These are phyloP conservation scores for Phoxinus phoxinus DNA, from an alignment of 2,113 vertebrate species.

Conservation along the genomic window DNA sequence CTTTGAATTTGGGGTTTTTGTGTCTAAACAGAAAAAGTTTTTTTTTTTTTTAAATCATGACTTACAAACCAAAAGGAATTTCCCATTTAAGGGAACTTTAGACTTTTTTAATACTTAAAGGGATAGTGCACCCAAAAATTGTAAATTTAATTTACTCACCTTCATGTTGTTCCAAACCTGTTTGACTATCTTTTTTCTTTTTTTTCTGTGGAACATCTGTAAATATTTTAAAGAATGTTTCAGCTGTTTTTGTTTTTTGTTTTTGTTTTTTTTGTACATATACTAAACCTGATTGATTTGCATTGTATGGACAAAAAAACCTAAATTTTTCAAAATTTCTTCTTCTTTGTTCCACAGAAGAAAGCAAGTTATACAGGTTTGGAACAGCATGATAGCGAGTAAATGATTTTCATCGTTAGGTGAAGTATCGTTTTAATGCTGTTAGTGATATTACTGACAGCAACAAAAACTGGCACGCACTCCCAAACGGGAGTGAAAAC, in stretches of 20 bases:
- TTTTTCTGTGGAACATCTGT: no score
- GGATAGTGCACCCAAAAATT: not conserved
- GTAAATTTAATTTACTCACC: not conserved
- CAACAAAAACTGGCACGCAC: not conserved
- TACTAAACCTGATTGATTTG: not conserved
- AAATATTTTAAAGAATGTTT: not conserved
- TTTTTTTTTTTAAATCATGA: not conserved
- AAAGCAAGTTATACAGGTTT: not conserved
- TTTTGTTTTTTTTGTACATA: not conserved
- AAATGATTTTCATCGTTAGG: not conserved
- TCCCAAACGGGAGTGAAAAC: constrained; percentile 1
- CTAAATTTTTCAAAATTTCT: not conserved
- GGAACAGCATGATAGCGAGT: not conserved
- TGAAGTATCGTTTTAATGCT: not conserved
- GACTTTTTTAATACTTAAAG: not conserved
- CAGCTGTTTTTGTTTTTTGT: not conserved
- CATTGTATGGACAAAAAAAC: not conserved
- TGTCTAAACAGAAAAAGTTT: not conserved
- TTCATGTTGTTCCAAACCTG: not conserved
- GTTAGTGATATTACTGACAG: constrained; percentile 9
- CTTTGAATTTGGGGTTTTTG: not conserved
- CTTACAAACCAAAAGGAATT: not conserved
- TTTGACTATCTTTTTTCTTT: not conserved
- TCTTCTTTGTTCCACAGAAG: no score
- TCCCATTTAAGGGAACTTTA: not conserved